phyloP scores from a whole-genome alignment of 1,140 invertebrate species.

The Nautilus pompilius region DNA sequence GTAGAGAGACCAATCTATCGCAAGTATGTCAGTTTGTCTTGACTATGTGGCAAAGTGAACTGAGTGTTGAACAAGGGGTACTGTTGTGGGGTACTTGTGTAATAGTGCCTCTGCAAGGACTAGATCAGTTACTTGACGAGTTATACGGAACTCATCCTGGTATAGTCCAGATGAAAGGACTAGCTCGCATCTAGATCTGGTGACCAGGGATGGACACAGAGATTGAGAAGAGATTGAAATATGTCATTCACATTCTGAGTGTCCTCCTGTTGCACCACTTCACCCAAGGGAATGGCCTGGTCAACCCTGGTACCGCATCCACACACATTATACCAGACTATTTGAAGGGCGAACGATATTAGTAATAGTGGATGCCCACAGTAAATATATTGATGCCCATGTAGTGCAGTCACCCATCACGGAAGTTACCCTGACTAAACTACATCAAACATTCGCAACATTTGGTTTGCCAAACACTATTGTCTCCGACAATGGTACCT shows the following conservation, averaged over 20 bases:
- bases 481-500: slow-evolving; percentile 55
- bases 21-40: too few species aligned
- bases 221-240: slow-evolving; percentile 48
- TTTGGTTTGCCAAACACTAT: slow-evolving; percentile 51
- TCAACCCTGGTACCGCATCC: slow-evolving; percentile 41
- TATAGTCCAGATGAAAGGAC: slow-evolving; percentile 58
- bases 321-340: slow-evolving; percentile 54
- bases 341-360: slow-evolving; percentile 48
- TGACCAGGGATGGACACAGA: slow-evolving; percentile 57
- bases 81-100: slow-evolving; percentile 7
- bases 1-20: too few species aligned
- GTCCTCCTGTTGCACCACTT: slow-evolving; percentile 20
- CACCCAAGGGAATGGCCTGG: slow-evolving; percentile 47
- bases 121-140: slow-evolving; percentile 42
- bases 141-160: slow-evolving; percentile 57
- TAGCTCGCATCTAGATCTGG: too few species aligned
- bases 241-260: slow-evolving; percentile 38
- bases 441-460: slow-evolving; percentile 44
- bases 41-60: too few species aligned
- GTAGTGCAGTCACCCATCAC: slow-evolving; percentile 17
- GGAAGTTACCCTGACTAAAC: slow-evolving; percentile 14
- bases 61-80: slow-evolving; percentile 3
- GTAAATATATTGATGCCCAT: slow-evolving; percentile 58
- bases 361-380: slow-evolving; percentile 56
- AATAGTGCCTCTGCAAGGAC: slow-evolving; percentile 51